Evolutionary conservation across 2,888 invertebrate genomes (phyloP).

Genomic region (Idaea biselata): DNA sequence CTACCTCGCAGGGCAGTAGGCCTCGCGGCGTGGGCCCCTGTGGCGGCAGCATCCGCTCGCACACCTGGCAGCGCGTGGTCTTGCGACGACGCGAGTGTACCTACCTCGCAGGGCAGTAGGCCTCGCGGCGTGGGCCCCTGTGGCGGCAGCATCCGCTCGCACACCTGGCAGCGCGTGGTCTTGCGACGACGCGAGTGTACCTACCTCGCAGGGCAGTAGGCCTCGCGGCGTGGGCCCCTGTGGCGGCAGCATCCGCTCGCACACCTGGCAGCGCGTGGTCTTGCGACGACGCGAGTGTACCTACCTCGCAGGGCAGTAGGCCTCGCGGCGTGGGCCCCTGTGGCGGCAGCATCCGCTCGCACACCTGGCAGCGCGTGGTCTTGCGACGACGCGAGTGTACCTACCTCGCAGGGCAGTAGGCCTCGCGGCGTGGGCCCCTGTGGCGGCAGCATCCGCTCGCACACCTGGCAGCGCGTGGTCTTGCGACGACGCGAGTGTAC

Average conservation of each 20-base stretch:
- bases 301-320: constrained; percentile 60
- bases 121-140: constrained; percentile 64
- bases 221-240: constrained; percentile 64
- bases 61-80: constrained; percentile 61
- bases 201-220: constrained; percentile 60
- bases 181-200: constrained; percentile 59
- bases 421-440: constrained; percentile 64
- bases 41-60: constrained; percentile 57
- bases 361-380: constrained; percentile 61
- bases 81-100: constrained; percentile 59
- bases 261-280: constrained; percentile 61
- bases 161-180: constrained; percentile 61
- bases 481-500: constrained; percentile 59
- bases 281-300: constrained; percentile 59
- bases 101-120: constrained; percentile 60
- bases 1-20: constrained; percentile 48
- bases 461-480: constrained; percentile 61
- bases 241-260: constrained; percentile 57
- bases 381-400: constrained; percentile 59
- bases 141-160: constrained; percentile 57
- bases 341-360: constrained; percentile 57
- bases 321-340: constrained; percentile 64
- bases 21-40: too few species aligned
- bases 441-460: constrained; percentile 57
- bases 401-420: constrained; percentile 60